Base-by-base conservation (phyloP, 2,113 vertebrate genomes). In the Azemiops feae region DNA sequence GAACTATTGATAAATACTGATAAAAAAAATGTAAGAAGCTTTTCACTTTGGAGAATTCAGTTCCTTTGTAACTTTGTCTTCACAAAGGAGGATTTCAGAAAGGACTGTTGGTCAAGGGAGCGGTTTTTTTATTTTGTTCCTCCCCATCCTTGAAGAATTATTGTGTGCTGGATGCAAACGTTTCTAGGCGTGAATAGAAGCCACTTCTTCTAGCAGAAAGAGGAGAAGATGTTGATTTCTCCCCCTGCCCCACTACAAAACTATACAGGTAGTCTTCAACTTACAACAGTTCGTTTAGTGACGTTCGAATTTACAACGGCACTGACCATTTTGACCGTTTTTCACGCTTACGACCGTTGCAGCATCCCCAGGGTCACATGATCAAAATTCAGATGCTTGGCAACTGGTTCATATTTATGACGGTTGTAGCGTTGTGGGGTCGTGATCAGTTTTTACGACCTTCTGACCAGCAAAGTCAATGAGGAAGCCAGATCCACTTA, bases 341-440 rank as follows among this genome's bases (percentile, higher is more conserved):
- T 69, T 69, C 11, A 14, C 11, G n/a, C 3, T 30, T n/a, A 64
- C 0, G 0, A n/a, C 30, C 30, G 1, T 69, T 69, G 60, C 60
- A n/a, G 3, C 10, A 30, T 64, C 27, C 27, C 58, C 27, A 12
- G 8, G 10, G 10, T 64, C 10, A 60, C 10, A 12, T 30, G 58
- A 60, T 12, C 58, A 60, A 30, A 60, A 60, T 60, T 60, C 25
- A 30, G 30, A 30, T 30, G 1, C 3, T 30, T 60, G 9, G 25
- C 25, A 30, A 60, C 0, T 60, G 25, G 27, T n/a, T n/a, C 27
- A 64, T 69, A 69, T 5, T n/a, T 69, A 69, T 16, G 60, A 69
- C 1, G 0, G 1, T 64, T n/a, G 60, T 1, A 14, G 30, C 16
- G 12, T 60, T 3, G 1, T 2, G 57, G 57, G 23, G 3, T 1